phyloP scores from a whole-genome alignment of 1,140 invertebrate genomes.

The Carcinoscorpius rotundicauda region DNA sequence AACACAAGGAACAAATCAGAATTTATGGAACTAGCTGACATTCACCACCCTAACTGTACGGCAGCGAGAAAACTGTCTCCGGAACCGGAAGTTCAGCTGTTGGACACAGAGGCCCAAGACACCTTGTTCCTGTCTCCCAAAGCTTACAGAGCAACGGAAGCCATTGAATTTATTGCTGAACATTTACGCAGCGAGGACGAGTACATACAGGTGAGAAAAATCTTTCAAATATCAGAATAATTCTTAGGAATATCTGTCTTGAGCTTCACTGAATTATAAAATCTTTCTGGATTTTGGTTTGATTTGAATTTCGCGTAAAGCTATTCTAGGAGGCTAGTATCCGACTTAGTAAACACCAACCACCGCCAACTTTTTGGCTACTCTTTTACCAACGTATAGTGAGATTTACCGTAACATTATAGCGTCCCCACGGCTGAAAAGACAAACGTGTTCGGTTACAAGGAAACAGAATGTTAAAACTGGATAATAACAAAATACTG shows the following conservation, averaged over 20 bases:
- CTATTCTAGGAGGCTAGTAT: not conserved
- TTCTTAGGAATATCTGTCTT: too few species aligned
- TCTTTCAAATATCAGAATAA: not conserved
- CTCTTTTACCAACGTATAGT: too few species aligned
- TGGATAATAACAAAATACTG: too few species aligned
- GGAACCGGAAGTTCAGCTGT: slow-evolving; percentile 45
- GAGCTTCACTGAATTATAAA: not conserved
- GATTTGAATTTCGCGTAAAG: too few species aligned
- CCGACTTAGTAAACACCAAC: not conserved
- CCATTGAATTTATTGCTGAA: slow-evolving; percentile 95
- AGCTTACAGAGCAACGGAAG: slow-evolving; percentile 80
- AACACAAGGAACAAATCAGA: slow-evolving; percentile 57
- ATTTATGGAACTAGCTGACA: slow-evolving; percentile 82
- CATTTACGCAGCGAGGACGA: slow-evolving; percentile 93
- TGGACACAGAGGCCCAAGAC: slow-evolving; percentile 82
- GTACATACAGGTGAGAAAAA: slow-evolving; percentile 73
- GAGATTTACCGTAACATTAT: too few species aligned
- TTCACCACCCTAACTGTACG: slow-evolving; percentile 91
- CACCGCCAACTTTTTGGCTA: too few species aligned
- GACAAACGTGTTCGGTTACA: too few species aligned
- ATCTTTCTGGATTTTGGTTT: slow-evolving; percentile 9
- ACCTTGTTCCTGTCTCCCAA: slow-evolving; percentile 79
- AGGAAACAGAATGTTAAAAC: too few species aligned
- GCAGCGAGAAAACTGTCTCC: slow-evolving; percentile 8
- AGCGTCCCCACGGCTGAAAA: too few species aligned